These are phyloP conservation scores for Cetonia aurata DNA, from an alignment of 2,888 invertebrate species.

Conservation along the genomic window DNA sequence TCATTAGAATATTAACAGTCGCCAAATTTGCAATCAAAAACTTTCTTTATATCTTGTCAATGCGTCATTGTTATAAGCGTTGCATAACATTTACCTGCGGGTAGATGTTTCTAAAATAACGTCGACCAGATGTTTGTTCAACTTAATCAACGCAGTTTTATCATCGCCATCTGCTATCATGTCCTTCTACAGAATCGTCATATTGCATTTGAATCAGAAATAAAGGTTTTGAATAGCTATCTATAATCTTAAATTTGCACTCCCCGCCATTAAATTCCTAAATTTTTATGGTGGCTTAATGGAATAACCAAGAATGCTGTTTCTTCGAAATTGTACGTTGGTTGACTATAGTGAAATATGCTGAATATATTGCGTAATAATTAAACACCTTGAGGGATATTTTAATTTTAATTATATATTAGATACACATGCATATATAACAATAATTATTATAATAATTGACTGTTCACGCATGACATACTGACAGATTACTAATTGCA, in stretches of 20 bases:
- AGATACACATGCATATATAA: background rate
- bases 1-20: conserved; percentile 33
- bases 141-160: too few relatives aligned
- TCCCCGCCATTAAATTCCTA: too few relatives aligned
- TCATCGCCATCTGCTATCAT: too few relatives aligned
- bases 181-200: too few relatives aligned
- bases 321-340: conserved; percentile 19
- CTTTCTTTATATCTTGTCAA: conserved; percentile 33
- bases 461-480: conserved; percentile 14
- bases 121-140: too few relatives aligned
- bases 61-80: conserved; percentile 24
- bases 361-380: conserved; percentile 17
- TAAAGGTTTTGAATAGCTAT: too few relatives aligned
- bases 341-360: conserved; percentile 19
- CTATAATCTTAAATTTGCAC: too few relatives aligned
- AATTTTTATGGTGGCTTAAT: too few relatives aligned
- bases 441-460: conserved; percentile 18
- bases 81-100: conserved; percentile 12
- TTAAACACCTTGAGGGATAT: conserved; percentile 9
- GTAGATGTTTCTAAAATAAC: background rate
- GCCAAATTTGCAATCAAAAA: conserved; percentile 33
- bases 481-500: conserved; percentile 31
- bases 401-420: conserved; percentile 31
- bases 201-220: too few relatives aligned
- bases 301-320: conserved; percentile 21